Evolutionary conservation across 2,888 invertebrate species (phyloP), one percentile per base, ranked within the genome.

Genomic region (Pardosa pseudoannulata): DNA sequence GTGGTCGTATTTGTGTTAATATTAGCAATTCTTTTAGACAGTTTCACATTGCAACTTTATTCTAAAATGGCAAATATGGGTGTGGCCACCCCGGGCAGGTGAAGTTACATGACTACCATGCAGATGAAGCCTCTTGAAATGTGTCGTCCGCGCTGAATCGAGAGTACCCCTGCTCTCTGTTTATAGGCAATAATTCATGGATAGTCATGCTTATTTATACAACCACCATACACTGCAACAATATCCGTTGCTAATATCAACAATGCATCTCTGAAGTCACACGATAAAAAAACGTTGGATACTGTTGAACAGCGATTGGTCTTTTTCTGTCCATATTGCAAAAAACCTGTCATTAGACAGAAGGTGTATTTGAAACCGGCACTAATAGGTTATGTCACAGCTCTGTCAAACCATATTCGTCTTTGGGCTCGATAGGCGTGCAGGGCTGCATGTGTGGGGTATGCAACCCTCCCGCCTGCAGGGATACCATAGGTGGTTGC

Each of bases 341-440:
- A 56, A 76, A n/a, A 32, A 36, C 36, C 62, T 50, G 50, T 27
- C 50, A 80, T 62, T 62, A 56, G 73, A n/a, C 32, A 81, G 39
- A 39, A 41, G 68, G 65, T 6, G 36, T 39, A 70, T 82, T 75
- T 23, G 56, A 23, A 23, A 56, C 56, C 23, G 81, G 75, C 81
- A 68, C 65, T 39, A 9, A 6, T 62, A 28, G 64, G 75, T 50
- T 76, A 39, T 31, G 68, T 87, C 87, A 87, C 80, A 87, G 80
- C 67, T 87, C 87, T 56, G 87, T 87, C 0, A 87, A 67, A 3
- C 88, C 88, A 29, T 88, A 88, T 62, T 87, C 88, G 29, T 79
- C 76, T 80, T 88, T 88, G 72, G 88, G 83, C 32, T 88, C 88
- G 19, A 79, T 70, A 16, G 74, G 72, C 41, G 72, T 32, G n/a